Percentiles rank a stretch among this genome's conserved stretches.
Conservation (phyloP, 2,113 vertebrate species). For the Caretta caretta region DNA sequence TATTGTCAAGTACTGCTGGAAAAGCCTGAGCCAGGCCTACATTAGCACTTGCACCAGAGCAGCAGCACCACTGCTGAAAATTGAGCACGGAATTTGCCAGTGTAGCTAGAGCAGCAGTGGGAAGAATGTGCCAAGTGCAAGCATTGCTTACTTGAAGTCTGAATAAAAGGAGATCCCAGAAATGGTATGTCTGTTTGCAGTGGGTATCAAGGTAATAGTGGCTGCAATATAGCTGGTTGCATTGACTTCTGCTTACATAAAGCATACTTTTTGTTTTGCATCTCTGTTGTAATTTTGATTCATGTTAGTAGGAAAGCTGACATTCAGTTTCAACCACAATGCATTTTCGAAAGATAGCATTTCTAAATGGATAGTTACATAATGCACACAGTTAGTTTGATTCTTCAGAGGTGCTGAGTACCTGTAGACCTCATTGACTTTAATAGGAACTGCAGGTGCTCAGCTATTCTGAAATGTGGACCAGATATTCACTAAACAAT, state of each 20-base stretch:
- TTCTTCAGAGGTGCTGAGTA: background rate
- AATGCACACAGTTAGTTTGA: background rate
- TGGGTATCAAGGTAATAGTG: background rate
- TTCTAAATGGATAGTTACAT: slow-evolving; percentile 36
- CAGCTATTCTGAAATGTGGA: background rate
- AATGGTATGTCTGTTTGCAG: background rate
- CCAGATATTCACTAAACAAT: background rate
- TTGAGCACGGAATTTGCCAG: background rate
- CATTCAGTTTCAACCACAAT: slow-evolving; percentile 36
- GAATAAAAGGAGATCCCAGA: background rate
- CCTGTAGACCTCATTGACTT: background rate
- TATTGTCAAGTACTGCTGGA: background rate
- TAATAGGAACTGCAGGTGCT: background rate
- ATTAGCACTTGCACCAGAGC: background rate
- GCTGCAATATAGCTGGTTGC: background rate
- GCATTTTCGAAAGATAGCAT: slow-evolving; percentile 47
- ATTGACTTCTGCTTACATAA: slow-evolving; percentile 6
- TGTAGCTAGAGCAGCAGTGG: background rate
- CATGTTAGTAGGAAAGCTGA: slow-evolving; percentile 7
- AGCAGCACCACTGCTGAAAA: background rate
- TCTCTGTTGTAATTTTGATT: slow-evolving; percentile 19
- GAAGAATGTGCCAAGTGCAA: background rate
- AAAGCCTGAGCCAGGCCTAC: background rate
- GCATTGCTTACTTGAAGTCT: background rate
- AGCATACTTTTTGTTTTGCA: slow-evolving; percentile 14